A percentile compares a stretch with the other conserved stretches of the same genome.
These are phyloP conservation scores for Drosophila kokeensis DNA, from an alignment of 2,888 invertebrate species.

Conservation along the genomic window DNA sequence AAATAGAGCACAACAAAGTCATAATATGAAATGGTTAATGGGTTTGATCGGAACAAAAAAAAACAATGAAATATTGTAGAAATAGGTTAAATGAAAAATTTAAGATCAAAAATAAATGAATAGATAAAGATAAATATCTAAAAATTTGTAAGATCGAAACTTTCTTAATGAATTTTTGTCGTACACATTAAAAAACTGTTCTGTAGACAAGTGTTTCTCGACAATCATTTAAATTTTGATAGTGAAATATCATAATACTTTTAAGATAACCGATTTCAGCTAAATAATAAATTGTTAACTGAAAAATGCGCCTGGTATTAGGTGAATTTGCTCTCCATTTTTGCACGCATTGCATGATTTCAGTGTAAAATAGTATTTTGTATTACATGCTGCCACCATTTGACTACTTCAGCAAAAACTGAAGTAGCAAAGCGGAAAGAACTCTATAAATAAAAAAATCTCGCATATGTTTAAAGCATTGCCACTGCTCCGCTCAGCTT, in stretches of 20 bases:
- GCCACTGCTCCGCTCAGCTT: constrained; percentile 4
- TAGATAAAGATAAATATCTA: not conserved
- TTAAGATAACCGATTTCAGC: not conserved
- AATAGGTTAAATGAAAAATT: not conserved
- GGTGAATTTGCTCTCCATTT: not conserved
- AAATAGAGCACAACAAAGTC: constrained; percentile 11
- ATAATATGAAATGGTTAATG: not conserved
- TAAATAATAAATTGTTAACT: not conserved
- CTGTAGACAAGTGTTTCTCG: not conserved
- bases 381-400: not conserved
- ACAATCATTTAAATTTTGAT: not conserved
- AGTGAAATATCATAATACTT: not conserved
- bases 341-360: not conserved
- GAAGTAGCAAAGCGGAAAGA: not conserved
- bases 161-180: not conserved
- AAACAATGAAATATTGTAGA: not conserved
- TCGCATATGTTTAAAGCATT: constrained; percentile 61
- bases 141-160: not conserved
- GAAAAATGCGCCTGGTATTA: not conserved
- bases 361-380: not conserved
- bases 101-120: not conserved
- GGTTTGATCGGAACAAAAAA: not conserved
- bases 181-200: not conserved
- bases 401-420: not conserved
- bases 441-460: constrained; percentile 37